A percentile compares a stretch with the other conserved stretches of the same genome.
Evolutionary conservation across 2,797 vertebrate genomes (phyloP).

Genomic region (Micropoecilia bifurca): DNA sequence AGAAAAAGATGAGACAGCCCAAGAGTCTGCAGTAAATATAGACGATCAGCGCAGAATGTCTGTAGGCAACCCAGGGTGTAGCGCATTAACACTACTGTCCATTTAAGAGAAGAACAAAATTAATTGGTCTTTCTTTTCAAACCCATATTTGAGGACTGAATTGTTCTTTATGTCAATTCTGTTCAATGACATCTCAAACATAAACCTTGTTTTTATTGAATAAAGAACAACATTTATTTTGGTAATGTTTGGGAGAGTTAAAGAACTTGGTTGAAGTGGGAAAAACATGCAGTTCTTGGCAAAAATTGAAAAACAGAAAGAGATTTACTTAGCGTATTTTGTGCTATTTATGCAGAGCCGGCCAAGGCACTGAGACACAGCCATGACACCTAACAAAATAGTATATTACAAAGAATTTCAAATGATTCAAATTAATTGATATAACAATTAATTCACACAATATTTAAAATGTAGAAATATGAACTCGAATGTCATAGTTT

Average conservation of each 20-base stretch:
- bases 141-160: not conserved
- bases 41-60: constrained; percentile 19
- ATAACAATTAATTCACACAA: not conserved
- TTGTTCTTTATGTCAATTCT: not conserved
- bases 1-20: constrained; percentile 42
- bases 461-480: not conserved
- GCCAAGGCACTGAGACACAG: not conserved
- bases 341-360: not conserved
- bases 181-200: not conserved
- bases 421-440: not conserved
- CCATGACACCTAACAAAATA: not conserved
- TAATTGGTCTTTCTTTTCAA: constrained; percentile 1
- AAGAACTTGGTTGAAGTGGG: not conserved
- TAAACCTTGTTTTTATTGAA: not conserved
- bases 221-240: not conserved
- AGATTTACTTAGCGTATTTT: not conserved
- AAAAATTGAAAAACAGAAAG: not conserved
- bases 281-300: not conserved
- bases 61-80: constrained; percentile 4
- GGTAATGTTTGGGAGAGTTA: not conserved
- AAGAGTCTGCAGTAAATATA: constrained; percentile 30
- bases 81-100: constrained; percentile 9
- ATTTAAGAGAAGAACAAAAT: constrained; percentile 10
- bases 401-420: not conserved
- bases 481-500: not conserved